These are phyloP conservation scores for Eristalinus sepulchralis DNA, from an alignment of 2,888 invertebrate genomes.

Conservation along the genomic window DNA sequence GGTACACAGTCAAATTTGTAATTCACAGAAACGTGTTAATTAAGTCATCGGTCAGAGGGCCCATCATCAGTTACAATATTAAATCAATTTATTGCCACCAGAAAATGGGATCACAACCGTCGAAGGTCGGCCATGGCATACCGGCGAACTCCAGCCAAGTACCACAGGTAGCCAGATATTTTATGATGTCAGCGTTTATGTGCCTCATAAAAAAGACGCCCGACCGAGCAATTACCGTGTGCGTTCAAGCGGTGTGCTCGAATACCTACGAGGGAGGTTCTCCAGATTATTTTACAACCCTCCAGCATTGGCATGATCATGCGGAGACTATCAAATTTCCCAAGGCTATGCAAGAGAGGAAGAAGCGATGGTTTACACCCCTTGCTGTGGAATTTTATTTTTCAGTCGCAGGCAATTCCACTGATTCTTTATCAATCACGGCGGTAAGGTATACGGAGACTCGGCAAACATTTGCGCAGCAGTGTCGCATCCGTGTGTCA, in stretches of 20 bases:
- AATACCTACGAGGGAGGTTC: neutral
- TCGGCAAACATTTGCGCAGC: neutral
- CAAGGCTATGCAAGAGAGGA: neutral
- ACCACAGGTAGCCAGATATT: neutral
- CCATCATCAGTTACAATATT: neutral
- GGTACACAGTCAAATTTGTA: neutral
- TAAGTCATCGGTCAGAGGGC: neutral
- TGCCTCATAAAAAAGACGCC: neutral
- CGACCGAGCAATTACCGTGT: neutral
- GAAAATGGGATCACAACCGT: neutral
- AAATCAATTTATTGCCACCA: neutral
- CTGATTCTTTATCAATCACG: neutral
- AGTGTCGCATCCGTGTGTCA: neutral
- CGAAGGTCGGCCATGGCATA: neutral
- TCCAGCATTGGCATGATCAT: neutral
- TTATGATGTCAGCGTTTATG: neutral
- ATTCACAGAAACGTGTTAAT: neutral
- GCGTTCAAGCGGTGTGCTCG: neutral
- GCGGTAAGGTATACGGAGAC: too few species aligned
- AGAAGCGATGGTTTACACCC: neutral
- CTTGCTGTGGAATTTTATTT: too few species aligned
- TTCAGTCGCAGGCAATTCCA: too few species aligned
- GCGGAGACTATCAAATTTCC: neutral
- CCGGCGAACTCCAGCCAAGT: neutral
- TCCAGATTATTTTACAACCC: neutral